Percentiles rank a stretch among this genome's conserved stretches.
phyloP scores from a whole-genome alignment of 2,888 invertebrate species.

The Brassicogethes aeneus region DNA sequence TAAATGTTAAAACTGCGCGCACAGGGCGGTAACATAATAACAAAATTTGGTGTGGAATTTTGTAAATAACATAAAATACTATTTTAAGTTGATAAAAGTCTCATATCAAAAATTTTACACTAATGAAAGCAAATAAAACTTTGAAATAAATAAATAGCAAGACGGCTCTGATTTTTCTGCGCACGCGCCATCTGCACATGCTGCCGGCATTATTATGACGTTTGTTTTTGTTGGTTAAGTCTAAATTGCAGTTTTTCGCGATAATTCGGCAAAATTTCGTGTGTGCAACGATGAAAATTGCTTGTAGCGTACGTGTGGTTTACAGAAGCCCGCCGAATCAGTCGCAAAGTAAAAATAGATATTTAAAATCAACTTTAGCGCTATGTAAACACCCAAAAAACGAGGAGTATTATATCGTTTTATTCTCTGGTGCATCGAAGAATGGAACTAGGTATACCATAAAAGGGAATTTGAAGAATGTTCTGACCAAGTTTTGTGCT shows the following conservation, averaged over 20 bases:
- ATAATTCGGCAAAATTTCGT: neutral
- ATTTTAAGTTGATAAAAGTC: too few relatives aligned
- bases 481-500: slow-evolving; percentile 65
- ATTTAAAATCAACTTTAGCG: slow-evolving; percentile 59
- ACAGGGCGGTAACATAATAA: too few relatives aligned
- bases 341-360: slow-evolving; percentile 43
- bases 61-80: too few relatives aligned
- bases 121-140: too few relatives aligned
- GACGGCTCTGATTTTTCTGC: neutral
- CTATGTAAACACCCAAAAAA: slow-evolving; percentile 46
- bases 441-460: slow-evolving; percentile 61
- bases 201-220: neutral
- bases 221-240: neutral
- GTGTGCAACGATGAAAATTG: slow-evolving; percentile 56
- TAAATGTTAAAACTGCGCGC: too few relatives aligned
- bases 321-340: slow-evolving; percentile 48
- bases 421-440: slow-evolving; percentile 64
- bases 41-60: too few relatives aligned
- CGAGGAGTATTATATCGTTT: slow-evolving; percentile 53
- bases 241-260: too few relatives aligned
- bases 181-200: neutral
- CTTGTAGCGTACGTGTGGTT: slow-evolving; percentile 62
- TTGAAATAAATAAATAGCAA: too few relatives aligned
- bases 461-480: slow-evolving; percentile 55
- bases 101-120: too few relatives aligned